Conservation (phyloP, 2,888 invertebrate species). For the Diaphora mendica region DNA sequence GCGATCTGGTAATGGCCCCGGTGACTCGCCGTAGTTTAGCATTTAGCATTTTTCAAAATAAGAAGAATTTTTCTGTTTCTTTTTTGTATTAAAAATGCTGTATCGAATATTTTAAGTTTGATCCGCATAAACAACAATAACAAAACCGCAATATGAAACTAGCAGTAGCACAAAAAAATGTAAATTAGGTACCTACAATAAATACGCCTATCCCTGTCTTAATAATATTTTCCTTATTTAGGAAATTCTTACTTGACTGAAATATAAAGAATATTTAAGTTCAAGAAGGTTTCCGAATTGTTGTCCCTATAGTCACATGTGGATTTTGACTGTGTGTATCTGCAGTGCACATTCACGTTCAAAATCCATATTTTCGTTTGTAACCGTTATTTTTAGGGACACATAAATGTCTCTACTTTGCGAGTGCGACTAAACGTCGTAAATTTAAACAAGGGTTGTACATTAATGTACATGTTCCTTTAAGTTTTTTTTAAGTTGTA, state of each 20-base stretch:
- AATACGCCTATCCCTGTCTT: background rate
- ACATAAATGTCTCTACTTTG: conserved; percentile 27
- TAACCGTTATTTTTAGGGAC: conserved; percentile 32
- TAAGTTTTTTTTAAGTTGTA: conserved; percentile 59
- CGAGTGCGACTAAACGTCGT: conserved; percentile 59
- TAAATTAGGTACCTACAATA: too few species aligned
- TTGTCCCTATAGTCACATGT: background rate
- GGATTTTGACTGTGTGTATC: background rate
- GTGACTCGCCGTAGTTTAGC: conserved; percentile 25
- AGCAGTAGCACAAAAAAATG: too few species aligned
- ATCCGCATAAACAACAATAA: background rate
- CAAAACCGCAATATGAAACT: background rate
- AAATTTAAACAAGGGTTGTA: conserved; percentile 54
- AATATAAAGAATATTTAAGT: background rate
- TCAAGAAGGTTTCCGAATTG: background rate
- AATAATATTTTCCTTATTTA: background rate
- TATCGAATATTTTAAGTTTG: background rate
- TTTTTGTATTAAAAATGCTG: background rate
- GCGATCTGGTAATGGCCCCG: conserved; percentile 29
- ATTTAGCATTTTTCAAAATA: background rate
- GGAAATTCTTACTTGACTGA: too few species aligned
- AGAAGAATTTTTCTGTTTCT: background rate
- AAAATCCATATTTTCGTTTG: background rate
- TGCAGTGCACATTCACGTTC: background rate
- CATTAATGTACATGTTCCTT: conserved; percentile 58